Base-by-base conservation (phyloP, 2,797 vertebrate species). In the Salmo trutta region DNA sequence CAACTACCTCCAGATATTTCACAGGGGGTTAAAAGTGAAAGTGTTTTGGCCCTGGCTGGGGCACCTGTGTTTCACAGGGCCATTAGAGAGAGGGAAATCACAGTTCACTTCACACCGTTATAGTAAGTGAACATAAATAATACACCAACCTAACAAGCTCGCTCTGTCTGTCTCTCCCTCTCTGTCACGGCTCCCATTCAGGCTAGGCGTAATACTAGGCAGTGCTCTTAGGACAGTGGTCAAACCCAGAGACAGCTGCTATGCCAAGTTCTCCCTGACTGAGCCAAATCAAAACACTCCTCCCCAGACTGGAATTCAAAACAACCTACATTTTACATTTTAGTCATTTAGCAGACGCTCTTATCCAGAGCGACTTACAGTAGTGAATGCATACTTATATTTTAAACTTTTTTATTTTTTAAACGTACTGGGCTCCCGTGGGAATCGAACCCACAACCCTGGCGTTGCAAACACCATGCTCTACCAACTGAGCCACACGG, bases 71-170 rank as follows among this genome's bases (percentile, higher is more conserved):
- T 77, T 74, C 24, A 72, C 41, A 75, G 51, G 71, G 78, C 73
- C 24, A 79, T 29, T 74, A 62, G 27, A 77, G 31, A 54, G 73
- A 78, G 36, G 36, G 36, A 41, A 80, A 71, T 80, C 62, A 78
- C 73, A 36, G 33, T 36, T 36, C 33, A 79, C 64, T 64, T 75
- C 76, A 75, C 4, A 21, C 33, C 6, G 41, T 86, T 71, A 54
- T 16, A 78, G 62, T 76, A 70, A 74, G n/a, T 66, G 41, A 62
- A 54, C 5, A 80, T 79, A 67, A 77, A 82, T 77, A 36, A 85
- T 76, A 74, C 73, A 82, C 15, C 10, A 17, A 78, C 75, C 14
- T 59, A 27, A 54, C 64, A 36, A 36, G 33, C 33, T 6, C 33
- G 33, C 33, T 36, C 33, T 36, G 33, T 73, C 68, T 72, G 21